These are phyloP conservation scores for Silurus meridionalis DNA, from an alignment of 2,113 vertebrate genomes.

Conservation along the genomic window DNA sequence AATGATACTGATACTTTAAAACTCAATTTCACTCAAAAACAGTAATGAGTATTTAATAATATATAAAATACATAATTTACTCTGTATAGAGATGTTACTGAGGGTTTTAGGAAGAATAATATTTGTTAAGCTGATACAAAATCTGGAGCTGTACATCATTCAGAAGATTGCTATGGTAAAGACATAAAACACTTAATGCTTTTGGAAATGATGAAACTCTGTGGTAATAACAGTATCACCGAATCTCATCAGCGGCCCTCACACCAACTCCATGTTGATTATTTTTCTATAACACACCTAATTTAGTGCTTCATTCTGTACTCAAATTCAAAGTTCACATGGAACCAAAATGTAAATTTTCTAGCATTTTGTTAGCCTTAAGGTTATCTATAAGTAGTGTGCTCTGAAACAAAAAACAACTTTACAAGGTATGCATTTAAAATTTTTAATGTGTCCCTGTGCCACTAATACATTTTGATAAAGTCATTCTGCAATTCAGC, in stretches of 20 bases:
- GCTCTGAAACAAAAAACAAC: too few species aligned
- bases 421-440: too few species aligned
- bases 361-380: too few species aligned
- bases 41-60: not conserved
- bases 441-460: too few species aligned
- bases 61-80: not conserved
- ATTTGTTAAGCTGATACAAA: not conserved
- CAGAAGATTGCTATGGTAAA: not conserved
- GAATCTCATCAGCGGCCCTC: not conserved
- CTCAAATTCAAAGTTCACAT: not conserved
- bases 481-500: too few species aligned
- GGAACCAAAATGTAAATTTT: too few species aligned
- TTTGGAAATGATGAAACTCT: too few species aligned
- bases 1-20: not conserved
- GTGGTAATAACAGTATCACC: not conserved
- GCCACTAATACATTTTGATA: too few species aligned
- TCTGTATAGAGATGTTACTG: not conserved
- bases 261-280: not conserved
- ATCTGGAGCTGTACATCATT: not conserved
- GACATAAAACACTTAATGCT: not conserved
- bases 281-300: not conserved
- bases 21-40: too few species aligned
- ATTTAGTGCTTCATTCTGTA: not conserved
- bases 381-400: too few species aligned
- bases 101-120: not conserved